phyloP scores from a whole-genome alignment of 2,888 invertebrate species.

The Tridacna crocea region DNA sequence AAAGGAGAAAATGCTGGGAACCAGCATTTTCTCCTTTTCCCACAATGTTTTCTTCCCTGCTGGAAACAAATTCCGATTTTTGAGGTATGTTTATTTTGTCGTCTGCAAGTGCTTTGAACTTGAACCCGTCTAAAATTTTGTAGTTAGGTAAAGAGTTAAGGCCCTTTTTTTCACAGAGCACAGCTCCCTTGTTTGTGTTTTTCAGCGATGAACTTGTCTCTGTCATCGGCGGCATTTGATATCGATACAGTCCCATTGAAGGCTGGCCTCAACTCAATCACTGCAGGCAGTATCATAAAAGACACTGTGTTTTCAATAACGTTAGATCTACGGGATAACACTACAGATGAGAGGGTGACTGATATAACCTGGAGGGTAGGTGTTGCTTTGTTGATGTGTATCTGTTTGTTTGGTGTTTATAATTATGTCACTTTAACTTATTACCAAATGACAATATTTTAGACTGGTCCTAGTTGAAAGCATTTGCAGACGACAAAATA shows the following conservation, averaged over 20 bases:
- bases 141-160: neutral
- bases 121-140: neutral
- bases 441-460: too few species aligned
- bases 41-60: neutral
- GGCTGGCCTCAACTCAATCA: constrained; percentile 48
- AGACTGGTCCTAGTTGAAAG: too few species aligned
- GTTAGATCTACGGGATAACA: constrained; percentile 60
- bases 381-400: neutral
- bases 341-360: constrained; percentile 51
- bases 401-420: neutral
- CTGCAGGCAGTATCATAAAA: constrained; percentile 48
- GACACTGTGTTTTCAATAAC: constrained; percentile 48
- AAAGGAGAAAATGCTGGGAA: neutral
- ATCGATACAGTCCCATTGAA: constrained; percentile 58
- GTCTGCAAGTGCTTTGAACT: neutral
- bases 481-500: too few species aligned
- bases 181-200: neutral
- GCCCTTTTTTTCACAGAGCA: too few species aligned
- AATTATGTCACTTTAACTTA: too few species aligned
- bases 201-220: constrained; percentile 57
- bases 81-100: too few species aligned
- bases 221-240: constrained; percentile 52
- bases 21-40: constrained; percentile 13
- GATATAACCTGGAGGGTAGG: constrained; percentile 69
- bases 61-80: neutral